Evolutionary conservation across 1,140 invertebrate genomes (phyloP), one percentile per base, ranked within the genome.

Genomic region (Drosophila nikananu): DNA sequence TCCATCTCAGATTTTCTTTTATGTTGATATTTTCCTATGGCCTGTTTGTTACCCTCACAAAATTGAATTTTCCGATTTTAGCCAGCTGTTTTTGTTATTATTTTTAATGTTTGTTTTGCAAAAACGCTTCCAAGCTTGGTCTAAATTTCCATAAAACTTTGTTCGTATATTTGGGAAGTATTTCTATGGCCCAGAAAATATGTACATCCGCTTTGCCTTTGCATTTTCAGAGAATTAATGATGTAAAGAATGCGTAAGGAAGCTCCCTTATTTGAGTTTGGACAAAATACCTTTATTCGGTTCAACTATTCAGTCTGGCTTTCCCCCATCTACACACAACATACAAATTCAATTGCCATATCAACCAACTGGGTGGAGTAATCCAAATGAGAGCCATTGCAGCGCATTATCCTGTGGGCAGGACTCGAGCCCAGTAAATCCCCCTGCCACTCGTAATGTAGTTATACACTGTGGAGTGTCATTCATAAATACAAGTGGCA

Each of bases 401-500:
- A 70, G 44, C 35, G 35, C 25, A 61, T 73, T 73, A 52, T 52
- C 68, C 70, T 73, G 46, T 52, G 19, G 21, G 19, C 68, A 73
- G 67, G 44, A 61, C 68, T 73, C 39, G 46, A 73, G 59, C 54
- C 30, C 27, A 49, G 27, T n/a, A 41, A 73, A 71, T 72, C 35
- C 42, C 65, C 32, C 30, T 21, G 41, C 32, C 42, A 30, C 32
- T 25, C 52, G n/a, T 39, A 70, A 70, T 41, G 25, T 21, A 46
- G 37, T 37, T 44, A 49, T 49, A 27, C 70, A n/a, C 35, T 35
- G n/a, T n/a, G 17, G 35, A 72, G 70, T 73, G 67, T 27, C 70
- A 73, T 73, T 72, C 68, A 73, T 73, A 71, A 71, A 49, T 51
- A 42, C 55, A 55, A 61, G 55, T 73, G 67, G 71, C 55, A 73